Conservation (phyloP, 2,113 vertebrate genomes). For the Centropus unirufus region DNA sequence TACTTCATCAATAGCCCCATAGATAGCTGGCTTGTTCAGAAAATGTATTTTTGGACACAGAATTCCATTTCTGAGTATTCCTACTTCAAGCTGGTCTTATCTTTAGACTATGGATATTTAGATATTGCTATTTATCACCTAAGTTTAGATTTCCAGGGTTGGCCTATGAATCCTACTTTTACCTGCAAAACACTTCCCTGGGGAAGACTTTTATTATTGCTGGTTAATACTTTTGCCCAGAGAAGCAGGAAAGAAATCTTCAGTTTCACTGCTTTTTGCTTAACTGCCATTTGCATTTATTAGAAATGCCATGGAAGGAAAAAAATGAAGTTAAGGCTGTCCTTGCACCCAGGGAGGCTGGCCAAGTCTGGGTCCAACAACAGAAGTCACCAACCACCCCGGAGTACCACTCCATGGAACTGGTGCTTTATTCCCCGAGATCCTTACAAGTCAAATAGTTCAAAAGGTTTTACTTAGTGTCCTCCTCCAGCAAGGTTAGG, state of each 20-base stretch:
- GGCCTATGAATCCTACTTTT: not conserved
- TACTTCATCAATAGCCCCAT: not conserved
- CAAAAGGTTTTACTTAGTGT: not conserved
- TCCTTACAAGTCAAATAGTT: not conserved
- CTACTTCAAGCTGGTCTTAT: not conserved
- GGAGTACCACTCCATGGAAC: too few relatives aligned
- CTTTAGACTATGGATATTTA: not conserved
- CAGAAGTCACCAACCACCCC: accelerated
- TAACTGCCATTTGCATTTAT: not conserved
- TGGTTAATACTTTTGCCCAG: not conserved
- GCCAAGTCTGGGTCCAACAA: not conserved
- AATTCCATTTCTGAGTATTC: not conserved
- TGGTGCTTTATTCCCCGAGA: not conserved
- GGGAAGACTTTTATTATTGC: not conserved
- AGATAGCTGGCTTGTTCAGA: not conserved
- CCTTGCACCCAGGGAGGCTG: not conserved
- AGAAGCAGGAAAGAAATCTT: constrained; percentile 8
- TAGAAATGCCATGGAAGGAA: not conserved
- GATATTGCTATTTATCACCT: not conserved
- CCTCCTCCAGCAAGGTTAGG: not conserved
- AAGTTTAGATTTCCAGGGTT: not conserved
- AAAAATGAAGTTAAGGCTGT: not conserved
- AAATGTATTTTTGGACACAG: not conserved
- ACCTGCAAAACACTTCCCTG: not conserved
- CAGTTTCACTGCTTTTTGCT: constrained; percentile 2